A percentile compares a stretch with the other conserved stretches of the same genome.
phyloP scores from a whole-genome alignment of 2,113 vertebrate species.

The Pan paniscus region DNA sequence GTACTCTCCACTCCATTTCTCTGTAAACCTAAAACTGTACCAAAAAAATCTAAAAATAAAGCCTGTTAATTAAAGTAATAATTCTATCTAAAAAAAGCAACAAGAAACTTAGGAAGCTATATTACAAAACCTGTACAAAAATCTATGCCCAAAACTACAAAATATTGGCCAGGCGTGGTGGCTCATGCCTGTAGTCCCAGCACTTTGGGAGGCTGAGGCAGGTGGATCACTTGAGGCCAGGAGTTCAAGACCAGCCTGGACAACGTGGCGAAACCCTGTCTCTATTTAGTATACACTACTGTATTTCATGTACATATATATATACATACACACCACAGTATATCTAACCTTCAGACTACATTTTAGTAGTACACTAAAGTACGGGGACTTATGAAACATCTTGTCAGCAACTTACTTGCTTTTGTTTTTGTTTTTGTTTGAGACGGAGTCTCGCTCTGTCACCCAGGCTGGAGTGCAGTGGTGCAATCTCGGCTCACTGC shows the following conservation, averaged over 20 bases:
- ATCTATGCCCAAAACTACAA: neutral
- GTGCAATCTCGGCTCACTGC: too few relatives aligned
- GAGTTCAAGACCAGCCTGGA: too few relatives aligned
- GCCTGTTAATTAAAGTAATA: neutral
- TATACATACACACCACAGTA: neutral
- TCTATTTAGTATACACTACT: neutral
- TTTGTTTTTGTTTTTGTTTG: too few relatives aligned
- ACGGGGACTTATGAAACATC: neutral
- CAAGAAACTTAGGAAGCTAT: neutral
- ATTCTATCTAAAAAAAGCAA: neutral
- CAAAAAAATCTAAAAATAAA: neutral
- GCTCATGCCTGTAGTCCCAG: too few relatives aligned
- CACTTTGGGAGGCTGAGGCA: too few relatives aligned
- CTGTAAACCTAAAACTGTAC: neutral
- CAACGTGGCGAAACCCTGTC: too few relatives aligned
- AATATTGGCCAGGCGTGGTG: too few relatives aligned
- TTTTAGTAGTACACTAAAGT: neutral
- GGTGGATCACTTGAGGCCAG: too few relatives aligned
- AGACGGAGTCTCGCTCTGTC: too few relatives aligned
- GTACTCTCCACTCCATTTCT: neutral
- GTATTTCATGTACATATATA: neutral
- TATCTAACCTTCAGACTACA: too few relatives aligned
- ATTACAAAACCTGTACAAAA: neutral
- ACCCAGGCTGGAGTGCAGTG: too few relatives aligned
- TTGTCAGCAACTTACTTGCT: too few relatives aligned